Conservation (phyloP, 2,888 invertebrate genomes). For the Platynereis dumerilii region DNA sequence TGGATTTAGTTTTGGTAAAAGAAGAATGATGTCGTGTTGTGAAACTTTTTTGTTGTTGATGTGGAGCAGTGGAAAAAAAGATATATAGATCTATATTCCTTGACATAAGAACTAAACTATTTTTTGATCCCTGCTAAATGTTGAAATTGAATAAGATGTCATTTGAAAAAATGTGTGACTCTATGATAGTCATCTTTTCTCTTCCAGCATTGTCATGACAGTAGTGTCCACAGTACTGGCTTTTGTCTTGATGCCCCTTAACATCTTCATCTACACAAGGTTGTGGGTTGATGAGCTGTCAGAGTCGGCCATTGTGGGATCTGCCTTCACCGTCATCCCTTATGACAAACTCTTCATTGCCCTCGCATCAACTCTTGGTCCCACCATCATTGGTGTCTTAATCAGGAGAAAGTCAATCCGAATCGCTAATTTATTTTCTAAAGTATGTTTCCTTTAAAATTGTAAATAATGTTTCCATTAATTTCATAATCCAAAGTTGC, state of each 20-base stretch:
- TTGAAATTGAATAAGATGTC: too few species aligned
- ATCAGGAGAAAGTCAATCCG: neutral
- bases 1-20: too few species aligned
- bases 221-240: neutral
- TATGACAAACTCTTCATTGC: constrained; percentile 4
- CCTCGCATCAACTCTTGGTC: neutral
- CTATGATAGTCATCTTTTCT: too few species aligned
- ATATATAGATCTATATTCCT: too few species aligned
- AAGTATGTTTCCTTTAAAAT: neutral
- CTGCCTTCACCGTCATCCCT: neutral
- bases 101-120: too few species aligned
- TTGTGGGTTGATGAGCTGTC: neutral
- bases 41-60: too few species aligned
- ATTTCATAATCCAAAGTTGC: too few species aligned
- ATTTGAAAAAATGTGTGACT: too few species aligned
- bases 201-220: constrained; percentile 5
- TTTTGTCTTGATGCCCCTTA: neutral
- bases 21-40: too few species aligned
- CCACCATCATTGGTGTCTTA: neutral
- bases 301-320: neutral
- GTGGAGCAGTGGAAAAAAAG: too few species aligned
- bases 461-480: too few species aligned
- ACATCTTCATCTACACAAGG: constrained; percentile 7
- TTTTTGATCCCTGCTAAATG: too few species aligned
- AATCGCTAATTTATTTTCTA: neutral